A percentile compares a stretch with the other conserved stretches of the same genome.
Conservation (phyloP, 2,797 vertebrate genomes). For the Apogon hyalosoma region DNA sequence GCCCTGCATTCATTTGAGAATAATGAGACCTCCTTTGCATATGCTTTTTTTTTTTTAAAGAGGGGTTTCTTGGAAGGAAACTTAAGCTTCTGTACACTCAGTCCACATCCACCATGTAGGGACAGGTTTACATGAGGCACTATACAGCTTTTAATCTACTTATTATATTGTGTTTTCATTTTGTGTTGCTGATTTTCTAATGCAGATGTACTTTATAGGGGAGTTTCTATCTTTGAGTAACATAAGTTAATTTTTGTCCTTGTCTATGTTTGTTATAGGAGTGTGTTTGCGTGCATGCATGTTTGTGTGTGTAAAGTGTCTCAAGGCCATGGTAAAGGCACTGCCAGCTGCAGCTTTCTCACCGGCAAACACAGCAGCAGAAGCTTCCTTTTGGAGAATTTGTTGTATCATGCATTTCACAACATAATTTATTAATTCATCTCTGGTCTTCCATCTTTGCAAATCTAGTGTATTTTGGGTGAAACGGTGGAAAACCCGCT, state of each 20-base stretch:
- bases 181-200: neutral
- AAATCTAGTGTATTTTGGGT: slow-evolving; percentile 1
- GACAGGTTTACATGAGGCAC: slow-evolving; percentile 29
- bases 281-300: slow-evolving; percentile 19
- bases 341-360: slow-evolving; percentile 56
- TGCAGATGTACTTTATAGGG: neutral
- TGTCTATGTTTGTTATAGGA: slow-evolving; percentile 36
- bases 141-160: slow-evolving; percentile 22
- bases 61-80: slow-evolving; percentile 61
- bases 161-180: slow-evolving; percentile 17
- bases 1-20: slow-evolving; percentile 65
- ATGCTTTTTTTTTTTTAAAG: slow-evolving; percentile 59
- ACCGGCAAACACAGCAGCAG: slow-evolving; percentile 2
- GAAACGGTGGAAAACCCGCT: neutral
- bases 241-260: slow-evolving; percentile 42
- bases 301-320: slow-evolving; percentile 27
- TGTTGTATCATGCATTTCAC: neutral
- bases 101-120: slow-evolving; percentile 39
- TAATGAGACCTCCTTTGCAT: slow-evolving; percentile 70
- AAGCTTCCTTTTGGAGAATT: neutral
- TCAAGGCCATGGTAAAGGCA: slow-evolving; percentile 49
- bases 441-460: neutral
- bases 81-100: slow-evolving; percentile 60
- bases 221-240: neutral
- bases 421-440: neutral